Conservation (phyloP, 1,140 invertebrate genomes). For the Caenorhabditis latens region DNA sequence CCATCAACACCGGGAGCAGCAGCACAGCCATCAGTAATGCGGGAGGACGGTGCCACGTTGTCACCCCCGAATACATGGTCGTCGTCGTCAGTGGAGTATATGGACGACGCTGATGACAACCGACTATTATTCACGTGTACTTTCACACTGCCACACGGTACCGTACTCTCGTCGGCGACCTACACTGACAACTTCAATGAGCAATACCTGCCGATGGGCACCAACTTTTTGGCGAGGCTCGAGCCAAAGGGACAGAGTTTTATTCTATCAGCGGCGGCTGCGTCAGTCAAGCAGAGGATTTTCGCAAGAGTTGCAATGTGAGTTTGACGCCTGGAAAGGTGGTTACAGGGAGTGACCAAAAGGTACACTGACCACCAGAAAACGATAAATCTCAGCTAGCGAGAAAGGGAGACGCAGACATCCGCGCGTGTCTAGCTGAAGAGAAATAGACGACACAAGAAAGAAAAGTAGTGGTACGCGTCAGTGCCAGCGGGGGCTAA, state of each 20-base stretch:
- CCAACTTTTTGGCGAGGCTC: slow-evolving; percentile 33
- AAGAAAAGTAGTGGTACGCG: background rate
- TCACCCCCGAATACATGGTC: slow-evolving; percentile 63
- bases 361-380: background rate
- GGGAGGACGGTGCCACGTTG: slow-evolving; percentile 59
- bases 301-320: slow-evolving; percentile 60
- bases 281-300: slow-evolving; percentile 58
- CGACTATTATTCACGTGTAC: slow-evolving; percentile 24
- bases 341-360: too few relatives aligned
- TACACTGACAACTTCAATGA: slow-evolving; percentile 30
- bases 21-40: background rate
- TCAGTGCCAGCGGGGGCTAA: background rate
- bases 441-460: slow-evolving; percentile 15
- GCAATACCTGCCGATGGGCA: slow-evolving; percentile 49
- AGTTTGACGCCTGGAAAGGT: background rate
- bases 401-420: background rate
- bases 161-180: slow-evolving; percentile 11
- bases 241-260: slow-evolving; percentile 61
- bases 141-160: background rate
- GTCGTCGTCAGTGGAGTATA: slow-evolving; percentile 27
- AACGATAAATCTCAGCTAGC: too few relatives aligned
- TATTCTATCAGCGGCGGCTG: slow-evolving; percentile 55
- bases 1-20: background rate
- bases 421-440: background rate
- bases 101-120: slow-evolving; percentile 28